A percentile compares a stretch with the other conserved stretches of the same genome.
phyloP scores from a whole-genome alignment of 2,797 vertebrate species.

The Phrynocephalus forsythii region DNA sequence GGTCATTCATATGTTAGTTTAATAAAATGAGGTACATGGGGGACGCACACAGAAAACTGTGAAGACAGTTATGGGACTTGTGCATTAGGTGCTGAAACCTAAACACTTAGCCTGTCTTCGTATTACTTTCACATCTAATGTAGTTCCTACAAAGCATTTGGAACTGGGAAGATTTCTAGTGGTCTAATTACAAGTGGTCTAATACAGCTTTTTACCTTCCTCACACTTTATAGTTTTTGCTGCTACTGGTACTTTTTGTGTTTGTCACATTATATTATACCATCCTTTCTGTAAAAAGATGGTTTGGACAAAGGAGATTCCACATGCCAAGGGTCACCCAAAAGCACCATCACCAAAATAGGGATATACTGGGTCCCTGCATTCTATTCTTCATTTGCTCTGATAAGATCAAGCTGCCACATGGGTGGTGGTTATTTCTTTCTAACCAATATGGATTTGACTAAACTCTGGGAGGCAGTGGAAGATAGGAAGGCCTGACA shows the following conservation, averaged over 20 bases:
- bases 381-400: too few species aligned
- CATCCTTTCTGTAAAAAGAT: not conserved
- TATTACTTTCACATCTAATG: not conserved
- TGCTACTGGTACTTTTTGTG: not conserved
- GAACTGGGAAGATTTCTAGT: not conserved
- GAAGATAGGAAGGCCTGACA: too few species aligned
- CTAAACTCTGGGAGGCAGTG: too few species aligned
- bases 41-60: too few species aligned
- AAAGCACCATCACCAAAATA: not conserved
- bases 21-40: not conserved
- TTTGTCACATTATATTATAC: not conserved
- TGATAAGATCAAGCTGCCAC: too few species aligned
- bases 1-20: not conserved
- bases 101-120: not conserved
- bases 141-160: not conserved
- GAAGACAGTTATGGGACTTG: not conserved
- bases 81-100: not conserved
- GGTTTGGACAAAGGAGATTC: not conserved
- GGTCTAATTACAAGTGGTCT: too few species aligned
- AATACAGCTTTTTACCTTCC: not conserved
- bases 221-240: not conserved
- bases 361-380: too few species aligned
- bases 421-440: too few species aligned
- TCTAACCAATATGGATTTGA: too few species aligned
- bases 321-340: not conserved